Evolutionary conservation across 2,113 vertebrate genomes (phyloP).

Genomic region (Thamnophis sirtalis): DNA sequence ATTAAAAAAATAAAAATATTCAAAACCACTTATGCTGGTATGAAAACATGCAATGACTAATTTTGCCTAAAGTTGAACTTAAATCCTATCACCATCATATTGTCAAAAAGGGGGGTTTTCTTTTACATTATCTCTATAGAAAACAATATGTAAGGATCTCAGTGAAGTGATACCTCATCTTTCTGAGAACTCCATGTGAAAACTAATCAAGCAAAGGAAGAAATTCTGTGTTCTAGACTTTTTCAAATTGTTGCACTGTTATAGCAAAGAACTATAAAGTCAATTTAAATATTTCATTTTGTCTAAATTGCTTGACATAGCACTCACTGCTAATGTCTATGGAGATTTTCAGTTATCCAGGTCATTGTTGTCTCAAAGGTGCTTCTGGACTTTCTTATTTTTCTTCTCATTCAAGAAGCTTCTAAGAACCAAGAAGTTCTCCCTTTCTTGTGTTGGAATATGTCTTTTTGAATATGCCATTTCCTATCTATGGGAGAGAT

Average conservation of each 20-base stretch:
- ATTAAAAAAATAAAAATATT: conserved; percentile 20
- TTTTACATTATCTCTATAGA: background rate
- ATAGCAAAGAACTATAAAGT: background rate
- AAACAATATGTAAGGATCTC: conserved; percentile 31
- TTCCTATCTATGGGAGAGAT: background rate
- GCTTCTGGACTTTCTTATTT: too few species aligned
- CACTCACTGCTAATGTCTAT: background rate
- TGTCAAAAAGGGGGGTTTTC: background rate
- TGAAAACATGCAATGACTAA: conserved; percentile 29
- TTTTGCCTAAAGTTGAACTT: conserved; percentile 15
- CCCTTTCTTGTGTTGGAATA: background rate
- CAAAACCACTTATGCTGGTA: background rate
- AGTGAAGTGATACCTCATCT: background rate
- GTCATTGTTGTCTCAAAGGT: too few species aligned
- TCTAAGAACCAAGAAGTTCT: too few species aligned
- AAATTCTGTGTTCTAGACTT: conserved; percentile 19
- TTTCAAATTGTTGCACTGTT: conserved; percentile 4
- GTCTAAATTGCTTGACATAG: background rate
- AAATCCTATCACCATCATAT: conserved; percentile 2
- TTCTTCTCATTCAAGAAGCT: too few species aligned
- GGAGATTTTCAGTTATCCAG: too few species aligned
- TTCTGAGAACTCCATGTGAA: conserved; percentile 18
- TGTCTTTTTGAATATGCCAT: background rate
- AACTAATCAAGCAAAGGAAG: conserved; percentile 14
- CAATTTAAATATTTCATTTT: background rate